Base-by-base conservation (phyloP, 2,888 invertebrate species). In the Hypselothyrea guttata region DNA sequence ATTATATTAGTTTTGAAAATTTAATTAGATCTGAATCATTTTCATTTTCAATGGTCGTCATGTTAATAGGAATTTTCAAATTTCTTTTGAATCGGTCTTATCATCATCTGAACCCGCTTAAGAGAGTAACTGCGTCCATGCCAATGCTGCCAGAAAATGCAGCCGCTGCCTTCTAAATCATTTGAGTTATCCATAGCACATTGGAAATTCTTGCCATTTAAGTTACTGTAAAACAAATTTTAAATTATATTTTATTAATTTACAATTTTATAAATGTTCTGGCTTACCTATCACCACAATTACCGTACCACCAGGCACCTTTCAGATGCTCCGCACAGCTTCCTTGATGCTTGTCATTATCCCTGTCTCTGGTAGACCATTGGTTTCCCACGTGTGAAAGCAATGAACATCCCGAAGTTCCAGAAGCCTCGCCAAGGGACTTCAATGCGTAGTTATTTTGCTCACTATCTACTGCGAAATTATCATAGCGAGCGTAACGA, bases 391-490 rank as follows among this genome's bases (percentile, higher is more conserved):
- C 7, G 1, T 47, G 27, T 9, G 1, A 4, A 9, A 5, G 1
- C 8, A 46, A 1, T 1, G n/a, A 18, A n/a, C 34, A 4, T 1
- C 34, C 27, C 0, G 15, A 34, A 4, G 8, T 22, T 12, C 94
- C 94, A 22, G 90, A 90, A 69, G 92, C 93, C 0, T 91, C 90
- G 2, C 93, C 93, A 0, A 94, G 90, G 0, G 93, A 91, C 72
- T 92, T 92, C 47, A 94, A 90, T 16, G 92, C 89, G 82, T 92
- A 94, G 0, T 92, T 92, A 73, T 93, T 93, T n/a, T 90, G 89
- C 84, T 93, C 93, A 0, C 92, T 91, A 0, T 93, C 93, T 42
- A 94, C 89, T 0, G 92, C 92, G 84, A 94, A 94, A 8, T 92
- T 91, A 0, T 91, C 90, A 84, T 93, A 94, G 1, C 88, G 89